Base-by-base conservation (phyloP, 2,888 invertebrate species). In the Merodon equestris region DNA sequence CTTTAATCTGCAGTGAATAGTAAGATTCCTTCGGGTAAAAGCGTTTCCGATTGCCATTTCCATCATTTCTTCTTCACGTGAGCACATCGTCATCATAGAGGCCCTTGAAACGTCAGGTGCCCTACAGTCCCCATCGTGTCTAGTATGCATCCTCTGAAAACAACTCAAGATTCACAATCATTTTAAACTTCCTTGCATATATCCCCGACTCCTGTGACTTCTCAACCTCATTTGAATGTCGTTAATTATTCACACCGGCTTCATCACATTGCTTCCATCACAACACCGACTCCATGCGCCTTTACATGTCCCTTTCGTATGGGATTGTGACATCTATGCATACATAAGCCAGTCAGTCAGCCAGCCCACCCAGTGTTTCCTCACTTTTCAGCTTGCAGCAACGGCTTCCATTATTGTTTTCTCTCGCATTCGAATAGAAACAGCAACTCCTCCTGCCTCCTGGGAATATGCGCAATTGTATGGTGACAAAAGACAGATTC, bases 191-290 rank as follows among this genome's bases (percentile, higher is more conserved):
- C 40, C 27, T 40, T n/a, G 10, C 13, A n/a, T 42, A 12, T 54
- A 61, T 48, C 45, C 18, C 53, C 18, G 51, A 36, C 42, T 42
- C 17, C 15, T 18, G n/a, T 50, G n/a, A 10, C 45, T 38, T 54
- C 58, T 27, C 73, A 68, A 68, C 34, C 73, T 68, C 79, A 79
- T 79, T 74, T 79, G 63, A 79, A 79, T 70, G 68, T 74, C 34
- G 73, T 79, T 74, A 79, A 74, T 79, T 79, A 79, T 79, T 79
- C 74, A 79, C 79, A 74, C 79, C 42, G 68, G 47, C 54, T 36
- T 51, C 42, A 38, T 58, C 50, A 40, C 40, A 40, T n/a, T 40
- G 40, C n/a, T n/a, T 10, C 27, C 27, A 27, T 40, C n/a, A 40
- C 40, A n/a, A 40, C 40, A 40, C 12, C 40, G 40, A n/a, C 27